A percentile compares a stretch with the other conserved stretches of the same genome.
Conservation (phyloP, 2,888 invertebrate genomes). For the Phragmatobia fuliginosa region DNA sequence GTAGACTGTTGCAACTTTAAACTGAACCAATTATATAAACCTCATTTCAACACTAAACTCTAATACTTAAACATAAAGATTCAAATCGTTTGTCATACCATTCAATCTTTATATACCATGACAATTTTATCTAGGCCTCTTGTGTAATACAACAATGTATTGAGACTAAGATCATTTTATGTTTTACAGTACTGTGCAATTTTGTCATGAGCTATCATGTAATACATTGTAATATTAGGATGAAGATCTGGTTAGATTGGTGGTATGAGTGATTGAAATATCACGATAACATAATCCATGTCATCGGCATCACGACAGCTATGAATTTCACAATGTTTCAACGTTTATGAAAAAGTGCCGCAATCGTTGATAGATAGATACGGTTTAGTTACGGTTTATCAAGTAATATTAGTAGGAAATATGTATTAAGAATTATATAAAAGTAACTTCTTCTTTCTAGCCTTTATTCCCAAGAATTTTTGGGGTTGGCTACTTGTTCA, state of each 20-base stretch:
- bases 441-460: too few species aligned
- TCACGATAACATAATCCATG: constrained; percentile 51
- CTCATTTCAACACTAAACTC: constrained; percentile 39
- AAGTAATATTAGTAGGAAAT: neutral
- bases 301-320: constrained; percentile 54
- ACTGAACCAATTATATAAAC: constrained; percentile 45
- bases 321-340: constrained; percentile 54
- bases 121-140: constrained; percentile 33
- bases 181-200: constrained; percentile 15
- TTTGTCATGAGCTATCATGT: constrained; percentile 22
- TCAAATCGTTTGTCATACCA: constrained; percentile 38
- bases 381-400: neutral
- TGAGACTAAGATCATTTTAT: constrained; percentile 21
- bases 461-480: too few species aligned
- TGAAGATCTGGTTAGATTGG: constrained; percentile 26
- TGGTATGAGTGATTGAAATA: constrained; percentile 38
- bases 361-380: neutral
- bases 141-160: constrained; percentile 21
- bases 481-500: too few species aligned
- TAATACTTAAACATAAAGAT: constrained; percentile 40
- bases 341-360: constrained; percentile 28
- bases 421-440: too few species aligned
- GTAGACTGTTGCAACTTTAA: constrained; percentile 33
- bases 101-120: constrained; percentile 33
- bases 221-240: constrained; percentile 17